Evolutionary conservation across 2,797 vertebrate genomes (phyloP), one percentile per base, ranked within the genome.

Genomic region (Pelochelys cantorii): DNA sequence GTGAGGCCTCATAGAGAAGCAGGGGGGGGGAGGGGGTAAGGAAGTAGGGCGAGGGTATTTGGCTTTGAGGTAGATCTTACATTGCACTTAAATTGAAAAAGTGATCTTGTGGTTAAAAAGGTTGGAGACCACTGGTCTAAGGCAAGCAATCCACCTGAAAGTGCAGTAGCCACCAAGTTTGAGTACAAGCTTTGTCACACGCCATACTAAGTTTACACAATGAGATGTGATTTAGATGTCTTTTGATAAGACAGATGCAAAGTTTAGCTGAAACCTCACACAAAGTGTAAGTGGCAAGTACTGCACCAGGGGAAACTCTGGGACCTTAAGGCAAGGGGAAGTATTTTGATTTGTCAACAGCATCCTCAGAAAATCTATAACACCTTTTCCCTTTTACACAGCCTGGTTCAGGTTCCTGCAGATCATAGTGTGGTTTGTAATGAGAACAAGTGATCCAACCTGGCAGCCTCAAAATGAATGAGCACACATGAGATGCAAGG

Each of bases 341-440:
- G 18, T 2, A 31, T 11, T 89, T 53, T 74, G 5, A 81, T 79
- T 48, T 86, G 11, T 0, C 1, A 92, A 77, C 12, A 84, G 5
- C 2, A 11, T 20, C 7, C 22, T 87, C 48, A 57, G 87, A 84
- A 86, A 89, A 7, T 22, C 81, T 87, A 57, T 27, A 9, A 2
- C 92, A 37, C 29, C 68, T 20, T 60, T 75, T 92, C 79, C 18
- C 60, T 81, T 91, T 86, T 71, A 56, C 75, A 48, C 11, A 37
- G 17, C 12, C 11, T 31, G 2, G 31, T 88, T 81, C 42, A 48
- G 83, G 80, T 68, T 68, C 0, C 0, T 17, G 52, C 65, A 1
- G 18, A 11, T 29, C 79, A 62, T 2, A 25, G 27, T 48, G 60
- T 27, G 83, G 37, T 23, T 71, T 92, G 56, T 71, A 71, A 71